A percentile compares a stretch with the other conserved stretches of the same genome.
These are phyloP conservation scores for Apus apus DNA, from an alignment of 2,113 vertebrate genomes.

Conservation along the genomic window DNA sequence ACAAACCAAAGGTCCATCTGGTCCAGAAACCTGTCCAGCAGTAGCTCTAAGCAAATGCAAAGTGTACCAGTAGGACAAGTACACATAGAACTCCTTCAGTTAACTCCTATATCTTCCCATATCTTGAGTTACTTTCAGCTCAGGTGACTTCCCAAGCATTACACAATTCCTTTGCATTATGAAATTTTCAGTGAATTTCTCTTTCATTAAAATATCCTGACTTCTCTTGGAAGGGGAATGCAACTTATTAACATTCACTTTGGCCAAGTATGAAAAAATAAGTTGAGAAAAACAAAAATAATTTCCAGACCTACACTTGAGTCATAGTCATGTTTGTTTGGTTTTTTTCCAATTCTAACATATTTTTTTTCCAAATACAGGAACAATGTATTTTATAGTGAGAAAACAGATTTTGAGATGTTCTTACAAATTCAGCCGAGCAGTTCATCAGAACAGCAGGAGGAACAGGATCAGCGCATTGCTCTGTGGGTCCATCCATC, in stretches of 20 bases:
- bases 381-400: not conserved
- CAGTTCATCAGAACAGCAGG: constrained; percentile 48
- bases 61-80: not conserved
- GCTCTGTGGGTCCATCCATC: constrained; percentile 81
- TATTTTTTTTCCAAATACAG: not conserved
- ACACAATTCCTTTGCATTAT: not conserved
- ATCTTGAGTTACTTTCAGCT: not conserved
- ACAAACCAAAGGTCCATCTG: not conserved
- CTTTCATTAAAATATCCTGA: not conserved
- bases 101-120: not conserved
- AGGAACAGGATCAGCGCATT: constrained; percentile 77
- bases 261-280: not conserved
- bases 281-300: not conserved
- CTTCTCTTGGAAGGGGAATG: not conserved
- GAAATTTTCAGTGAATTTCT: not conserved
- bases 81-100: not conserved
- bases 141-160: not conserved
- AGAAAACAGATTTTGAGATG: not conserved
- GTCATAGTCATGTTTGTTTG: not conserved
- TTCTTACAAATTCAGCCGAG: constrained; percentile 69
- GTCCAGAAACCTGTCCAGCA: not conserved
- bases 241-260: not conserved
- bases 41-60: not conserved
- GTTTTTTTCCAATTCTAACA: not conserved
- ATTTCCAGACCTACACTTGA: not conserved